These are phyloP conservation scores for Brenthis ino DNA, from an alignment of 2,888 invertebrate genomes.

Conservation along the genomic window DNA sequence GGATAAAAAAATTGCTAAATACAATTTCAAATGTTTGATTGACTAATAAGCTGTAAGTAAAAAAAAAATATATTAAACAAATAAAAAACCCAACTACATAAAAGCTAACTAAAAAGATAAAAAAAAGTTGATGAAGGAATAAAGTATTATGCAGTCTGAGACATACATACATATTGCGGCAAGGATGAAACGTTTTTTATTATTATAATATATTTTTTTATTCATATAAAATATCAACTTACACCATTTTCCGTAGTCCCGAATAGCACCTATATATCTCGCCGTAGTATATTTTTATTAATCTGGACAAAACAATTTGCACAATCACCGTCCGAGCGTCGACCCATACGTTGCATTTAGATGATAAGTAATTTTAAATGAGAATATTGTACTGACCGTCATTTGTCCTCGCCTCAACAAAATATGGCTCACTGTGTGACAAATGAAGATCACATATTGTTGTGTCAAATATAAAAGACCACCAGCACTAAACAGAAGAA, in stretches of 20 bases:
- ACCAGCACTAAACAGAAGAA: constrained; percentile 28
- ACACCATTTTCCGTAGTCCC: not conserved
- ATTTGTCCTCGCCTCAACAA: constrained; percentile 54
- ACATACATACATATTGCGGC: too few species aligned
- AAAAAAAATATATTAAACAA: too few species aligned
- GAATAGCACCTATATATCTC: constrained; percentile 37
- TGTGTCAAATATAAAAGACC: constrained; percentile 41
- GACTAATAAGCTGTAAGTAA: too few species aligned
- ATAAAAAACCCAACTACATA: too few species aligned
- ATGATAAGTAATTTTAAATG: constrained; percentile 66
- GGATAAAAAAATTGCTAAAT: too few species aligned
- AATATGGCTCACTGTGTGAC: constrained; percentile 52
- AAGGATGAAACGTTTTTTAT: too few species aligned
- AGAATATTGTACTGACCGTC: constrained; percentile 64
- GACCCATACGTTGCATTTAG: constrained; percentile 62
- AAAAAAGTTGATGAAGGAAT: too few species aligned
- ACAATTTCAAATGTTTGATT: too few species aligned
- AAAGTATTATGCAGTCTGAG: too few species aligned
- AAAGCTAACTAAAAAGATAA: too few species aligned
- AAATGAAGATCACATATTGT: constrained; percentile 50
- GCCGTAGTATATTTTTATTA: constrained; percentile 44
- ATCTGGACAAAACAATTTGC: constrained; percentile 51
- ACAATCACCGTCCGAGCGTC: constrained; percentile 61
- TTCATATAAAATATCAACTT: not conserved
- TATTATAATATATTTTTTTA: not conserved